A percentile compares a stretch with the other conserved stretches of the same genome.
phyloP scores from a whole-genome alignment of 2,113 vertebrate genomes.

The Melanerpes formicivorus region DNA sequence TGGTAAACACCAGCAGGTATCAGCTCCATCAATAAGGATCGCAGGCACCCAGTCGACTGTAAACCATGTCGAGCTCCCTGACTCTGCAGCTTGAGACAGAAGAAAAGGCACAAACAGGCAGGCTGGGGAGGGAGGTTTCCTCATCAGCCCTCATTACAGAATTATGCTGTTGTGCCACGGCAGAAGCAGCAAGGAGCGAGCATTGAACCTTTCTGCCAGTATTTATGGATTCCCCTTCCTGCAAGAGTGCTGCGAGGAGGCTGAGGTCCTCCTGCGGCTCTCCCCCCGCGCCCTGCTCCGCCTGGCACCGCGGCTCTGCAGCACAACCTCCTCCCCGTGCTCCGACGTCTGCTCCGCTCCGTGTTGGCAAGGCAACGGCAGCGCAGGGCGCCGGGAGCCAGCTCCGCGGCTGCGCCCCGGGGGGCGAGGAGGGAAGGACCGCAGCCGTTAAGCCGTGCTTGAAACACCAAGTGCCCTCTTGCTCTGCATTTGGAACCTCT shows the following conservation, averaged over 20 bases:
- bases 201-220: not conserved
- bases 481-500: accelerated
- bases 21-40: not conserved
- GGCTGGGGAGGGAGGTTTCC: constrained; percentile 51
- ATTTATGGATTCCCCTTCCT: constrained; percentile 27
- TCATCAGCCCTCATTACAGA: constrained; percentile 64
- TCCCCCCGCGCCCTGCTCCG: not conserved
- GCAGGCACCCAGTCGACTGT: constrained; percentile 6
- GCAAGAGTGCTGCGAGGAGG: not conserved
- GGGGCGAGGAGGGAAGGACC: not conserved
- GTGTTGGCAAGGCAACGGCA: constrained; percentile 58
- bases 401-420: not conserved
- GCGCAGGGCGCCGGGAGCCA: not conserved
- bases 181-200: constrained; percentile 36
- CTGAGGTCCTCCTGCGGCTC: not conserved
- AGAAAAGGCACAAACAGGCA: not conserved
- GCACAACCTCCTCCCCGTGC: not conserved
- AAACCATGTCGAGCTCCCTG: constrained; percentile 43
- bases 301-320: not conserved
- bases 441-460: accelerated
- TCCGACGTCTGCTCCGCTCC: constrained; percentile 8
- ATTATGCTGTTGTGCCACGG: constrained; percentile 27
- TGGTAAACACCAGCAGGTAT: constrained; percentile 18
- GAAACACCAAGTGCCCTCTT: accelerated
- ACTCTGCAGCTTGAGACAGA: constrained; percentile 17